phyloP scores from a whole-genome alignment of 2,113 vertebrate species.

The Mobula hypostoma region DNA sequence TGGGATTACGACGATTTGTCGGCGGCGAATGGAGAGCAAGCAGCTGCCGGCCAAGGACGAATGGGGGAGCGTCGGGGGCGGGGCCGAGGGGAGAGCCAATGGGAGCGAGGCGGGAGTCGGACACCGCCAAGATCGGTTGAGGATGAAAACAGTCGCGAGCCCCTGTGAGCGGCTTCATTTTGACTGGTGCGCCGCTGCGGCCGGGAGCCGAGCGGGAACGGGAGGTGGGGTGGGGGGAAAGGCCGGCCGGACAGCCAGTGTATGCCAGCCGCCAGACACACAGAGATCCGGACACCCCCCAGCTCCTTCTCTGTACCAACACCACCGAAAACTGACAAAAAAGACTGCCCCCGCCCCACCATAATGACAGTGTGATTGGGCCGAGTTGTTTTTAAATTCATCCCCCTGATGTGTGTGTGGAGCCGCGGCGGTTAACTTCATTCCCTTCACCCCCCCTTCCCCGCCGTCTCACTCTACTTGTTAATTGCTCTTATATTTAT shows the following conservation, averaged over 20 bases:
- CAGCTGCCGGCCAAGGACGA: neutral
- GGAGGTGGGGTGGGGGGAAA: no score
- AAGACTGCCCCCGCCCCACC: neutral
- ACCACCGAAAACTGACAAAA: neutral
- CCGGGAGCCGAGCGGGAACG: neutral
- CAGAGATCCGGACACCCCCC: neutral
- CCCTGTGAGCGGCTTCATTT: neutral
- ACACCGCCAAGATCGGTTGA: conserved; percentile 37
- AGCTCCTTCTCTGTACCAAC: neutral
- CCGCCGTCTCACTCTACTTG: neutral
- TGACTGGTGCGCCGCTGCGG: neutral
- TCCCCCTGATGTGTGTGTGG: conserved; percentile 14
- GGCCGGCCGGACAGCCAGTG: neutral
- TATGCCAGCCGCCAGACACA: neutral
- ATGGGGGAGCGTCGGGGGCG: neutral
- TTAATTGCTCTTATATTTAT: neutral
- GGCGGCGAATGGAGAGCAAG: neutral
- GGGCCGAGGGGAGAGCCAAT: neutral
- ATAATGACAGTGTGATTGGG: conserved; percentile 5
- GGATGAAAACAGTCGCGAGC: conserved; percentile 36
- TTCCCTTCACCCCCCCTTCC: neutral
- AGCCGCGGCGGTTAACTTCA: neutral
- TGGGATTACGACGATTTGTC: neutral
- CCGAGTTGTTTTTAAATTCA: neutral
- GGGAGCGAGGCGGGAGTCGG: neutral